phyloP scores from a whole-genome alignment of 2,888 invertebrate species.

The Tanypteryx hageni region DNA sequence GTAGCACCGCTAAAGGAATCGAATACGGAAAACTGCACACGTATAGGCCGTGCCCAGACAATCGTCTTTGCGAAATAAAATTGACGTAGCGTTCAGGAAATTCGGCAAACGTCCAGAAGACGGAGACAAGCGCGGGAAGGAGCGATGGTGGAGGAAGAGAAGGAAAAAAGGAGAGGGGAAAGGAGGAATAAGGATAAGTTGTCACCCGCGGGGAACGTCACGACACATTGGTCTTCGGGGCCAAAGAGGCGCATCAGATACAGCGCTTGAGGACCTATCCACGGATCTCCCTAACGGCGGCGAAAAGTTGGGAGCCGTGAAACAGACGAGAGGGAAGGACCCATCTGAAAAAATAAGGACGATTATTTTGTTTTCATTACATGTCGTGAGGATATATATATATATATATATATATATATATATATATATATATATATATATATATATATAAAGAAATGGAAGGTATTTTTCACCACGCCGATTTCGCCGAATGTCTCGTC shows the following conservation, averaged over 20 bases:
- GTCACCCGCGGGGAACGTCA: conserved; percentile 20
- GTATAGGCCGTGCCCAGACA: conserved; percentile 43
- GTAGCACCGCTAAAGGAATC: neutral
- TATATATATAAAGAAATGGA: no score
- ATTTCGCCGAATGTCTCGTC: no score
- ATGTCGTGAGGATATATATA: neutral
- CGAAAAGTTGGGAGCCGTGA: neutral
- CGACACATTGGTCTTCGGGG: conserved; percentile 39
- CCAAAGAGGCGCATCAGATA: neutral
- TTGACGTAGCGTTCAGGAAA: conserved; percentile 29
- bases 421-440: no score
- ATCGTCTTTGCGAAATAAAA: conserved; percentile 49
- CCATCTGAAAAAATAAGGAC: neutral
- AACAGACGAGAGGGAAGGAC: neutral
- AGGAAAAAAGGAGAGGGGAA: neutral
- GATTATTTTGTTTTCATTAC: neutral
- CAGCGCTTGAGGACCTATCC: neutral
- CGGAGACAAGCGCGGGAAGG: neutral
- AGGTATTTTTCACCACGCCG: no score
- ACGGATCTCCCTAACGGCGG: neutral
- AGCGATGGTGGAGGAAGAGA: neutral
- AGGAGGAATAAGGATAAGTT: conserved; percentile 27
- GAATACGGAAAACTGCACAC: conserved; percentile 18
- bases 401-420: no score
- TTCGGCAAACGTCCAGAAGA: conserved; percentile 54